Conservation (phyloP, 2,797 vertebrate species). For the Hippopotamyrus pictus region DNA sequence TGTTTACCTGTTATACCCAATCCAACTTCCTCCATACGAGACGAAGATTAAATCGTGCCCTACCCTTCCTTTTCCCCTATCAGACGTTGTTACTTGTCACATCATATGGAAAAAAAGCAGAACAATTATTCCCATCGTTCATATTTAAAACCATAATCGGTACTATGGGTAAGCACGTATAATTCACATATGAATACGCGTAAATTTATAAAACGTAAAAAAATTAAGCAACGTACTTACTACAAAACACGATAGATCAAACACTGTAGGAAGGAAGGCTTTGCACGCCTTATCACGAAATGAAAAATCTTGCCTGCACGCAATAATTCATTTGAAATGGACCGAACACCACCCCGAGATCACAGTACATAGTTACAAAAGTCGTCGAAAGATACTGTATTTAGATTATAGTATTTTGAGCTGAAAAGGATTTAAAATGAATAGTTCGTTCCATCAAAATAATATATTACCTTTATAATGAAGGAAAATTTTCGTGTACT, state of each 20-base stretch:
- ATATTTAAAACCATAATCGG: not conserved
- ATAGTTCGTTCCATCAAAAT: not conserved
- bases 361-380: not conserved
- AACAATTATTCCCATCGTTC: not conserved
- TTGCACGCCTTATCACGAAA: not conserved
- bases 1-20: not conserved
- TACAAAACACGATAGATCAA: not conserved
- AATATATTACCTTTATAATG: not conserved
- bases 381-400: not conserved
- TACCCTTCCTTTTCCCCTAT: not conserved
- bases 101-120: not conserved
- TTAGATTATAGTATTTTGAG: not conserved
- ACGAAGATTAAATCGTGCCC: not conserved
- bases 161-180: not conserved
- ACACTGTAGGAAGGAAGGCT: not conserved
- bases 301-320: not conserved
- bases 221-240: not conserved
- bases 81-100: not conserved
- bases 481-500: not conserved
- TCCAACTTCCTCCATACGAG: not conserved
- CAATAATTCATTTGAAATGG: not conserved
- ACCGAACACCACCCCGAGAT: not conserved
- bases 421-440: not conserved
- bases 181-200: not conserved
- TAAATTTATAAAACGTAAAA: not conserved